A percentile compares a stretch with the other conserved stretches of the same genome.
Conservation (phyloP, 2,888 invertebrate genomes). For the Colostygia pectinataria region DNA sequence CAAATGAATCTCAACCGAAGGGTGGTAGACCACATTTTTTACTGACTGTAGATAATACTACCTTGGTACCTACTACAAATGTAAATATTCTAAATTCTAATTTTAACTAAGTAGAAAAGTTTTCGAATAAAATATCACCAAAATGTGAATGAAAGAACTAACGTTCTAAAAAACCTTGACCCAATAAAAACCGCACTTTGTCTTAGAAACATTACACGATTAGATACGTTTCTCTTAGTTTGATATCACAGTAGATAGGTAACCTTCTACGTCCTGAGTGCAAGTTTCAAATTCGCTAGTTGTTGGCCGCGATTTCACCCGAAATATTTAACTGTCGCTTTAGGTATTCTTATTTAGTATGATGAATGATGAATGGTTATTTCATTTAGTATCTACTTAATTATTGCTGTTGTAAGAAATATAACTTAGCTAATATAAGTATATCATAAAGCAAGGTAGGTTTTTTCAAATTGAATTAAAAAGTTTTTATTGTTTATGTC, state of each 20-base stretch:
- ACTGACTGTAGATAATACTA: no score
- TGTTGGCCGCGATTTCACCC: background rate
- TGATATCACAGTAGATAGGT: constrained; percentile 8
- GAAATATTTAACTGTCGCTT: background rate
- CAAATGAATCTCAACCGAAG: no score
- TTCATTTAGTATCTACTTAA: no score
- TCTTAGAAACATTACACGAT: constrained; percentile 56
- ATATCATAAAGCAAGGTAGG: no score
- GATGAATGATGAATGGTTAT: no score
- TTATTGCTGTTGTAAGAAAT: no score
- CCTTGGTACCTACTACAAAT: no score
- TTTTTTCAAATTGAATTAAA: no score
- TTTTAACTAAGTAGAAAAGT: background rate
- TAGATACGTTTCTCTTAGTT: constrained; percentile 14
- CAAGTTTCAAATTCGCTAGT: background rate
- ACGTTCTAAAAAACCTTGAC: constrained; percentile 54
- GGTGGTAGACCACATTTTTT: no score
- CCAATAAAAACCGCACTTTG: constrained; percentile 57
- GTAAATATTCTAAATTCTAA: background rate
- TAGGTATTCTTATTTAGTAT: background rate
- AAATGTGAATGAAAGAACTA: constrained; percentile 13
- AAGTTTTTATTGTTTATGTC: no score
- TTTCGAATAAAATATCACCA: background rate
- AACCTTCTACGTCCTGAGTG: constrained; percentile 6
- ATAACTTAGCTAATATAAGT: no score